Evolutionary conservation across 2,797 vertebrate genomes (phyloP).

Genomic region (Rhodeus uyekii): DNA sequence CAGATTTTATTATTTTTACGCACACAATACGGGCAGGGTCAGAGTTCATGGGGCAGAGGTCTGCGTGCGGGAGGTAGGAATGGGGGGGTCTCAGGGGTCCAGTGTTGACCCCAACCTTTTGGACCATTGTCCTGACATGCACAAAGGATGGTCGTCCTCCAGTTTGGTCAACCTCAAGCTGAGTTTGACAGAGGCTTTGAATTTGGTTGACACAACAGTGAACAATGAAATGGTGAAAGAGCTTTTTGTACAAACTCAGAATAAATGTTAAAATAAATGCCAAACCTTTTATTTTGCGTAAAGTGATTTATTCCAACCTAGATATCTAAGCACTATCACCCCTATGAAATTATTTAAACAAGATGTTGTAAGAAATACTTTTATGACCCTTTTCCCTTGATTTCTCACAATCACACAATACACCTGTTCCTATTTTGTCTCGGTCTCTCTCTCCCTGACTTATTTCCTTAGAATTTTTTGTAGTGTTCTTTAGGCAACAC

Average conservation of each 20-base stretch:
- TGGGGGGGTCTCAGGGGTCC: constrained; percentile 59
- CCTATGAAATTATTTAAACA: not conserved
- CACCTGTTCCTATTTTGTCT: not conserved
- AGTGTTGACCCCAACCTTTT: constrained; percentile 71
- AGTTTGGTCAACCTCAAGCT: constrained; percentile 66
- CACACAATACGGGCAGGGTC: constrained; percentile 73
- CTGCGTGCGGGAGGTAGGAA: constrained; percentile 62
- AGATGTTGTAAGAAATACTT: not conserved
- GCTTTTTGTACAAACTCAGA: constrained; percentile 11
- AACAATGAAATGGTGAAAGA: constrained; percentile 27
- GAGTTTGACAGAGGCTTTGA: constrained; percentile 62
- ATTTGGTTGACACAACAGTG: constrained; percentile 59
- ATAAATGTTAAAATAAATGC: not conserved
- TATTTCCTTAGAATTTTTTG: constrained; percentile 1
- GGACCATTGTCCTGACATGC: constrained; percentile 68
- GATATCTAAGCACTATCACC: not conserved
- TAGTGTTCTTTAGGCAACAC: constrained; percentile 13
- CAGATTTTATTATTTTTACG: constrained; percentile 78
- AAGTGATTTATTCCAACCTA: not conserved
- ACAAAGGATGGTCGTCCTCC: constrained; percentile 72
- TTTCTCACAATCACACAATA: not conserved
- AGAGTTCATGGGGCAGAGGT: constrained; percentile 74
- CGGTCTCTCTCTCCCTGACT: not conserved
- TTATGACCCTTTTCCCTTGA: not conserved
- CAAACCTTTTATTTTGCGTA: not conserved